These are phyloP conservation scores for Eira barbara DNA, from an alignment of 2,113 vertebrate species.

Conservation along the genomic window DNA sequence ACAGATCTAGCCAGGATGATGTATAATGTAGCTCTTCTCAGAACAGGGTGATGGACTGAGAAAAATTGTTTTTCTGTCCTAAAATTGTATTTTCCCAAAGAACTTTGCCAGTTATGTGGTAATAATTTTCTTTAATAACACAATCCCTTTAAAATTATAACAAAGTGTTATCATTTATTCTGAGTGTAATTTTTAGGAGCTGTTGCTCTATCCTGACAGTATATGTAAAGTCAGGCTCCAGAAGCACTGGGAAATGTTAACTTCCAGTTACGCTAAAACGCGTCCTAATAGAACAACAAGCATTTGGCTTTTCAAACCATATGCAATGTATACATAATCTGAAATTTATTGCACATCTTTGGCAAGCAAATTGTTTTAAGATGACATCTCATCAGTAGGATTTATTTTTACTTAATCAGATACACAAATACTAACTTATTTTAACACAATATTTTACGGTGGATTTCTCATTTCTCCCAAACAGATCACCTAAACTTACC, in stretches of 20 bases:
- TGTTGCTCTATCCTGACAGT: neutral
- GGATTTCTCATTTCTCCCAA: neutral
- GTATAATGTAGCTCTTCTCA: neutral
- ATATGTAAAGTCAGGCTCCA: neutral
- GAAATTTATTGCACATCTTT: neutral
- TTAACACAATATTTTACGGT: neutral
- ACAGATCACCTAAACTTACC: neutral
- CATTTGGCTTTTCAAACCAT: neutral
- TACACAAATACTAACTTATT: neutral
- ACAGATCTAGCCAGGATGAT: neutral
- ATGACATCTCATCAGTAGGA: neutral
- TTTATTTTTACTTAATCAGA: conserved; percentile 7
- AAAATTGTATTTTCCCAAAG: neutral
- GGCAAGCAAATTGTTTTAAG: neutral
- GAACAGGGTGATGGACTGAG: neutral
- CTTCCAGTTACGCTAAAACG: neutral
- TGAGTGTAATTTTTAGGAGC: neutral
- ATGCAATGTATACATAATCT: neutral
- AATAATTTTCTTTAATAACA: neutral
- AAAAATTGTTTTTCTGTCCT: neutral
- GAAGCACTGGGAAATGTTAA: neutral
- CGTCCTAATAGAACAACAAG: neutral
- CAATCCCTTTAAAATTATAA: neutral
- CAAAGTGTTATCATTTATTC: neutral
- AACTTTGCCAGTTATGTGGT: neutral